These are phyloP conservation scores for Lemur catta DNA, from an alignment of 2,797 vertebrate species.

Conservation along the genomic window DNA sequence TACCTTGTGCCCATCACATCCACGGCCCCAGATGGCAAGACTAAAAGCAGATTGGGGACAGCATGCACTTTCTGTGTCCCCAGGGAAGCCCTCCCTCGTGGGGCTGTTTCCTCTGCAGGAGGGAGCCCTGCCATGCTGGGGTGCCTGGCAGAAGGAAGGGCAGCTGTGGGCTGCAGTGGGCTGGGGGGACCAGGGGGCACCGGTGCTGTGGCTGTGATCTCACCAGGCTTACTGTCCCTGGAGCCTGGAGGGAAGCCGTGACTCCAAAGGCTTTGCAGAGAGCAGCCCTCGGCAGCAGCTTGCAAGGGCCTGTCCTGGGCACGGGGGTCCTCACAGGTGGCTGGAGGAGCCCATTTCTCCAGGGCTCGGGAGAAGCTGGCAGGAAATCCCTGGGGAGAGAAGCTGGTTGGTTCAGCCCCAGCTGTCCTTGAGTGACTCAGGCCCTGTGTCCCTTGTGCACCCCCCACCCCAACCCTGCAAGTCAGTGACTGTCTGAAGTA, in stretches of 20 bases:
- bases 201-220: accelerated
- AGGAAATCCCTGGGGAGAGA: neutral
- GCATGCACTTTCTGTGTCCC: neutral
- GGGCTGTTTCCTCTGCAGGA: neutral
- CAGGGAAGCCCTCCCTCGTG: neutral
- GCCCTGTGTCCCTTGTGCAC: neutral
- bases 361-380: neutral
- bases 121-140: neutral
- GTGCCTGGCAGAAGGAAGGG: neutral
- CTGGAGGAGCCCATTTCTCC: neutral
- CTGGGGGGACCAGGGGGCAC: no score
- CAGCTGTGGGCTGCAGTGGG: neutral
- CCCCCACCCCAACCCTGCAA: no score
- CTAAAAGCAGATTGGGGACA: neutral
- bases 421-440: neutral
- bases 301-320: neutral
- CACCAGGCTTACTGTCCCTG: accelerated
- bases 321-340: neutral
- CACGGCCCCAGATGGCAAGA: neutral
- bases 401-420: neutral
- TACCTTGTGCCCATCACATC: neutral
- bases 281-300: neutral
- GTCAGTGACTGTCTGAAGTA: neutral
- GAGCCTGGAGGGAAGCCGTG: neutral
- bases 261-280: neutral